Percentiles rank a stretch among this genome's conserved stretches.
Evolutionary conservation across 1,140 invertebrate species (phyloP).

Genomic region (Catajapyx aquilonaris): DNA sequence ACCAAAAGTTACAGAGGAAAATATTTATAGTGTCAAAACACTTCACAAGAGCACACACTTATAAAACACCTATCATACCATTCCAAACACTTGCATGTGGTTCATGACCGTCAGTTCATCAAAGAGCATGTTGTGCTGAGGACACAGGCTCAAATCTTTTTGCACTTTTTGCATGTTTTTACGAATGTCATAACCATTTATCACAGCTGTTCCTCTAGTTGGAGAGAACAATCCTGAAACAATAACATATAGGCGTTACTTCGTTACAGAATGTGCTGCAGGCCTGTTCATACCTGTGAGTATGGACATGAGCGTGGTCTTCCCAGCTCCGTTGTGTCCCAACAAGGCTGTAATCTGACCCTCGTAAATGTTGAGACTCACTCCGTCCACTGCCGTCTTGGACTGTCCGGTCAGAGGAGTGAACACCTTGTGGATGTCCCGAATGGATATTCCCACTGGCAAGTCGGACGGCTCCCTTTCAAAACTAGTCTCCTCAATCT

Average conservation of each 20-base stretch:
- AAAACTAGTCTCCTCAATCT: too few species aligned
- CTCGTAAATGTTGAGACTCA: slow-evolving; percentile 47
- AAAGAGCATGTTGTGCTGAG: slow-evolving; percentile 40
- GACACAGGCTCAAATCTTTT: slow-evolving; percentile 40
- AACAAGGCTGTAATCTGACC: slow-evolving; percentile 39
- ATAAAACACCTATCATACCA: too few species aligned
- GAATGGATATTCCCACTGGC: background rate
- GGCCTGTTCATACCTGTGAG: slow-evolving; percentile 45
- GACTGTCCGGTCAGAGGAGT: slow-evolving; percentile 22
- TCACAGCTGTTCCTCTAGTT: slow-evolving; percentile 34
- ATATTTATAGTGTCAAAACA: too few species aligned
- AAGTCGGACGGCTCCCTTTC: slow-evolving; percentile 1
- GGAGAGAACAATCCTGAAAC: slow-evolving; percentile 34
- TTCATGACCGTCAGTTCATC: slow-evolving; percentile 33
- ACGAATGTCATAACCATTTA: slow-evolving; percentile 38
- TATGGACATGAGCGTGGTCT: slow-evolving; percentile 64
- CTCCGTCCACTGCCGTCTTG: slow-evolving; percentile 42
- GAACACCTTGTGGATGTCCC: background rate
- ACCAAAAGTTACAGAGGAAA: too few species aligned
- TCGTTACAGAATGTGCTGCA: too few species aligned
- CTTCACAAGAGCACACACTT: too few species aligned
- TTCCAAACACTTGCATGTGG: slow-evolving; percentile 33
- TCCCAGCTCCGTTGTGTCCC: slow-evolving; percentile 70
- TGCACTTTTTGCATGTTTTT: slow-evolving; percentile 27
- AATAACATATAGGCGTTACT: slow-evolving; percentile 8